Percentiles rank a stretch among this genome's conserved stretches.
Evolutionary conservation across 1,140 invertebrate species (phyloP).

Genomic region (Halesus radiatus): DNA sequence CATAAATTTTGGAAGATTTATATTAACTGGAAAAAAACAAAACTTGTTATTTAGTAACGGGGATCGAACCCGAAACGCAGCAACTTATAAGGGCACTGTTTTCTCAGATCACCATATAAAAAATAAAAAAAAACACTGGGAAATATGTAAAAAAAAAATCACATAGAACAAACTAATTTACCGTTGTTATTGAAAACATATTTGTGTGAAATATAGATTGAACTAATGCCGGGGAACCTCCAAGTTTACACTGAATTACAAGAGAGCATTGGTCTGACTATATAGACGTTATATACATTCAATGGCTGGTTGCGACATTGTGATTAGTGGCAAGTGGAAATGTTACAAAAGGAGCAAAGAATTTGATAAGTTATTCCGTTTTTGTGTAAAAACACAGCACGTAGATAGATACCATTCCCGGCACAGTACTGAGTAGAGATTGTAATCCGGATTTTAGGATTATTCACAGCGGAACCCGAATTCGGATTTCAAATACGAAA

Average conservation of each 20-base stretch:
- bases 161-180: constrained; percentile 25
- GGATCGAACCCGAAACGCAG: not conserved
- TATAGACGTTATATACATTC: constrained; percentile 52
- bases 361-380: constrained; percentile 53
- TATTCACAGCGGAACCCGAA: no score
- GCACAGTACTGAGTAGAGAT: no score
- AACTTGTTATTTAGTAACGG: not conserved
- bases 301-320: constrained; percentile 56
- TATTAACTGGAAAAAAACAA: no score
- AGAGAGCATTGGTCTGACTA: constrained; percentile 47
- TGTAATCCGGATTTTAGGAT: no score
- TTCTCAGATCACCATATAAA: not conserved
- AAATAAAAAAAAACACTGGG: no score
- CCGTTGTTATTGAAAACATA: constrained; percentile 46
- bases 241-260: constrained; percentile 51
- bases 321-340: constrained; percentile 39
- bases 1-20: no score
- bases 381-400: constrained; percentile 42
- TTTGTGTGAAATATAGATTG: not conserved
- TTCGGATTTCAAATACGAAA: no score
- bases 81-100: not conserved
- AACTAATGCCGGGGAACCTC: constrained; percentile 5
- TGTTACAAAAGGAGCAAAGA: constrained; percentile 50
- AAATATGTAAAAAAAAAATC: no score
- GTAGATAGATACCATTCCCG: constrained; percentile 14